Base-by-base conservation (phyloP, 2,113 vertebrate genomes). In the Hippocampus mohnikei region DNA sequence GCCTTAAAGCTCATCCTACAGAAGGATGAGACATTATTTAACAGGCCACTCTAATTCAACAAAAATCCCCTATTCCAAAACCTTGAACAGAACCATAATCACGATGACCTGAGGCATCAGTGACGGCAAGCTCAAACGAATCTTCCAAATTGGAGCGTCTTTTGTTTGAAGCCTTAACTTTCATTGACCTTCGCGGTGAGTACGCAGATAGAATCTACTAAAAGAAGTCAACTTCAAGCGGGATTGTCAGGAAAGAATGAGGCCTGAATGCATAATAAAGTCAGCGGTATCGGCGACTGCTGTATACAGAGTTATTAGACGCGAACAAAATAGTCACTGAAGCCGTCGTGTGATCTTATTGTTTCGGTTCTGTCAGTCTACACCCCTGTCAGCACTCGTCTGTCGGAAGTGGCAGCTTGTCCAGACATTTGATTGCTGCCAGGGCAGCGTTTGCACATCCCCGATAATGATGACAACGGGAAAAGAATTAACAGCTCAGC, bases 291-390 rank as follows among this genome's bases (percentile, higher is more conserved):
- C 29, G 4, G 29, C 29, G 4, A 58, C 5, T 25, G 55, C 12
- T 25, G 12, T 15, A 10, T 27, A 58, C 5, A 27, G 23, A 33
- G 27, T 60, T 33, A 27, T 20, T 59, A 6, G 1, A 15, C 5
- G 12, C 25, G 0, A 16, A 18, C 20, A 33, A 63, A 63, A 37
- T 23, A 13, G 37, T n/a, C 20, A n/a, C 11, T 41, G 37, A 67
- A 80, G 60, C 66, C 66, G 71, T 78, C 75, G 66, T 44, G 64
- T 68, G 61, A 48, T 69, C 62, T 58, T 52, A 74, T 13, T 41
- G 37, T 40, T 61, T 69, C 62, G 53, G 62, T 41, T 4, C 33
- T 20, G 65, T 62, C 44, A 21, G 58, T 12, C 69, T 67, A 59
- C 58, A 37, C 33, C 69, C 56, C 33, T 33, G 70, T 72, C 74